Evolutionary conservation across 2,113 vertebrate genomes (phyloP), one percentile per base, ranked within the genome.

Genomic region (Crocuta crocuta): DNA sequence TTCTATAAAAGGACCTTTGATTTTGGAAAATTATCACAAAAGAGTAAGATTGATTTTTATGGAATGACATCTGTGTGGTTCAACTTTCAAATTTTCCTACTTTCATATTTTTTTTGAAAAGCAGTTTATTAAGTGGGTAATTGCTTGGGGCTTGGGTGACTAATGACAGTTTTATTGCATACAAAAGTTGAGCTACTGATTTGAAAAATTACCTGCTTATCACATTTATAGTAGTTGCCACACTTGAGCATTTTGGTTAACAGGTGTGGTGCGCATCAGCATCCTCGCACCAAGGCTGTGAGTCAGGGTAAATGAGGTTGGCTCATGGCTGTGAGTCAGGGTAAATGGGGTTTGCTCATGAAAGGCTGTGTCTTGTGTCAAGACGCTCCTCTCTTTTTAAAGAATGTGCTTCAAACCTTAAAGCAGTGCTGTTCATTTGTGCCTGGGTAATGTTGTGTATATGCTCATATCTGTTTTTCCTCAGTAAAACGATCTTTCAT

Each of bases 21-120:
- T 95, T 97, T 96, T 65, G 48, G 35, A 95, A 94, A 97, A 96
- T 50, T 74, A 58, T 86, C 11, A 28, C 50, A 95, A 94, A 97
- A 91, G 86, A 80, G 50, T 94, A 83, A 84, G 28, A 50, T 95
- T 97, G 65, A 90, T 92, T 96, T 48, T 92, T 97, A 79, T 84
- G 90, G 66, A 91, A 87, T 92, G 66, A 95, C 4, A 87, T 68
- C 4, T 81, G 35, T n/a, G 50, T 97, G 70, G 15, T 84, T 85
- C 35, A 48, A 84, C 39, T 92, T 95, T 80, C 10, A 61, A 68
- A 5, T 88, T 93, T 95, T 74, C 73, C 39, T 43, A 45, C 39
- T 28, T 74, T 96, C 16, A 23, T 86, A 74, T 88, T 39, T 83
- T 58, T 85, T 66, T 39, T 50, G 3, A 35, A 87, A 53, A 68